Evolutionary conservation across 1,140 invertebrate species (phyloP).

Genomic region (Apis cerana): DNA sequence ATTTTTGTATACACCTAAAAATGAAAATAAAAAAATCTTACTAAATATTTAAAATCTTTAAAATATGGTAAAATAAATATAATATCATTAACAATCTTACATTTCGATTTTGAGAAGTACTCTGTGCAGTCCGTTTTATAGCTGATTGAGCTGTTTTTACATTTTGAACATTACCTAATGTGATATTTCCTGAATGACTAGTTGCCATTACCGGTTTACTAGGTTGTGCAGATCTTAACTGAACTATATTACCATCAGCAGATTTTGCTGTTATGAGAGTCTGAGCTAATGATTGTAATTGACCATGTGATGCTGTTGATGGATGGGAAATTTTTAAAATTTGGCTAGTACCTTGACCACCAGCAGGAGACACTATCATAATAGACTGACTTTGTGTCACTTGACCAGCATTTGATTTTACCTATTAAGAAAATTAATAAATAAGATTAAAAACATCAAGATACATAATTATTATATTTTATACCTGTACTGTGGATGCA

Average conservation of each 20-base stretch:
- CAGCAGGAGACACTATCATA: constrained; percentile 79
- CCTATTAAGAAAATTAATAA: constrained; percentile 59
- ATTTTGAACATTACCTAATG: constrained; percentile 74
- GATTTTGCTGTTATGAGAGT: constrained; percentile 79
- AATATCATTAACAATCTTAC: constrained; percentile 49
- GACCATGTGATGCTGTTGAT: constrained; percentile 74
- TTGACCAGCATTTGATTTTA: constrained; percentile 69
- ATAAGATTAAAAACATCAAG: not conserved
- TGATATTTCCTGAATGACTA: constrained; percentile 72
- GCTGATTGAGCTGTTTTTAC: constrained; percentile 72
- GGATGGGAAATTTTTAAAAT: constrained; percentile 80
- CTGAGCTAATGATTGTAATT: constrained; percentile 78
- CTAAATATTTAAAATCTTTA: not conserved
- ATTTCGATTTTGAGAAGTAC: constrained; percentile 73
- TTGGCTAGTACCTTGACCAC: constrained; percentile 77
- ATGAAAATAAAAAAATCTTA: constrained; percentile 31
- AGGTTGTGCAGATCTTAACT: constrained; percentile 73
- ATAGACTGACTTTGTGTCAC: constrained; percentile 78
- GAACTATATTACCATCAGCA: constrained; percentile 78
- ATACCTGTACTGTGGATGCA: constrained; percentile 72
- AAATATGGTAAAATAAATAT: not conserved
- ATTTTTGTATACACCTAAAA: constrained; percentile 83
- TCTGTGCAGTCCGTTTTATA: constrained; percentile 74
- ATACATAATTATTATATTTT: not conserved
- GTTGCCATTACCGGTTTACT: constrained; percentile 64